Evolutionary conservation across 2,888 invertebrate genomes (phyloP).

Genomic region (Erebia palarica): DNA sequence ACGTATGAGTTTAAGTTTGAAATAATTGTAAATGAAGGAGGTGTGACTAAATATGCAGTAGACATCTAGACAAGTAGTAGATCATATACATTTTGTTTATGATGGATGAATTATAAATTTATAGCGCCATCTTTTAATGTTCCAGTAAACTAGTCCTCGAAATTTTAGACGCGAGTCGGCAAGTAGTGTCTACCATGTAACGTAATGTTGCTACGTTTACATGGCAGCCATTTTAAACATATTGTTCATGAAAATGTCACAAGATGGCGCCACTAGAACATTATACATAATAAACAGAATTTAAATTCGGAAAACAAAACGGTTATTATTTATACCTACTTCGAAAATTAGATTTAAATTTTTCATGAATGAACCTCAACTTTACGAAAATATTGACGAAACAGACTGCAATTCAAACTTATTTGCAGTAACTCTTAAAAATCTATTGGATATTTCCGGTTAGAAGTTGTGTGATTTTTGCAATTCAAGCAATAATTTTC

Average conservation of each 20-base stretch:
- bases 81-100: no score
- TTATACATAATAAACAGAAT: neutral
- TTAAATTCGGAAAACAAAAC: neutral
- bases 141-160: neutral
- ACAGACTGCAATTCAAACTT: neutral
- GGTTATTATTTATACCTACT: neutral
- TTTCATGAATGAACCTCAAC: neutral
- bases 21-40: no score
- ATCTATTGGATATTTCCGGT: neutral
- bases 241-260: neutral
- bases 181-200: neutral
- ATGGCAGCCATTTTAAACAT: neutral
- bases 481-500: neutral
- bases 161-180: neutral
- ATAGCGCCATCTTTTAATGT: conserved; percentile 8
- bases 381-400: neutral
- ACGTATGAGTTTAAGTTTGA: no score
- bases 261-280: neutral
- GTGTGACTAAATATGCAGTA: no score
- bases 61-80: no score
- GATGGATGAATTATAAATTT: no score
- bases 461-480: neutral
- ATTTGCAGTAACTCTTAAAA: neutral
- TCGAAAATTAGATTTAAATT: neutral
- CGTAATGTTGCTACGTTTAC: neutral